A percentile compares a stretch with the other conserved stretches of the same genome.
These are phyloP conservation scores for Enteromius thamalakanensis DNA, from an alignment of 2,797 vertebrate species.

Conservation along the genomic window DNA sequence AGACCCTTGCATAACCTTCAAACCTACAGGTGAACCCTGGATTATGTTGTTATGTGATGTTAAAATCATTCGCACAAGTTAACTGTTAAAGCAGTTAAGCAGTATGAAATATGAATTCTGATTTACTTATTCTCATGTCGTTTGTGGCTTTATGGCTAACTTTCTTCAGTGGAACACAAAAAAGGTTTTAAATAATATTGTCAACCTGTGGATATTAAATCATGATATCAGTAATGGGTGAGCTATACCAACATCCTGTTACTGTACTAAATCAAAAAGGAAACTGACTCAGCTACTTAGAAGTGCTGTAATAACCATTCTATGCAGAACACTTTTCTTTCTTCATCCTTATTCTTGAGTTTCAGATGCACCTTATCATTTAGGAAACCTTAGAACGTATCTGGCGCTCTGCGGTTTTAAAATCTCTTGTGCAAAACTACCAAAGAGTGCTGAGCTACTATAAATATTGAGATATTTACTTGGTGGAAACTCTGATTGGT, in stretches of 20 bases:
- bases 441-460: background rate
- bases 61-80: too few species aligned
- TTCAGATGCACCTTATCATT: background rate
- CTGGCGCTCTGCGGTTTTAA: background rate
- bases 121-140: background rate
- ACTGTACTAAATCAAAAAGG: too few species aligned
- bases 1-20: background rate
- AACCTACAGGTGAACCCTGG: background rate
- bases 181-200: background rate
- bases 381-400: background rate
- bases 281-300: background rate
- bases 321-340: background rate
- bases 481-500: background rate
- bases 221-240: background rate
- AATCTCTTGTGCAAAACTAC: background rate
- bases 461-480: background rate
- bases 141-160: background rate
- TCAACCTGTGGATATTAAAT: background rate
- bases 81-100: background rate
- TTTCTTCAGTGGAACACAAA: background rate
- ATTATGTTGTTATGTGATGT: background rate
- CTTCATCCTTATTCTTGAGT: background rate
- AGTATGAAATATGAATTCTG: rapidly evolving
- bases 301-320: background rate
- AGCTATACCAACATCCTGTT: background rate